phyloP scores from a whole-genome alignment of 1,140 invertebrate genomes.

The Piezodorus guildinii region DNA sequence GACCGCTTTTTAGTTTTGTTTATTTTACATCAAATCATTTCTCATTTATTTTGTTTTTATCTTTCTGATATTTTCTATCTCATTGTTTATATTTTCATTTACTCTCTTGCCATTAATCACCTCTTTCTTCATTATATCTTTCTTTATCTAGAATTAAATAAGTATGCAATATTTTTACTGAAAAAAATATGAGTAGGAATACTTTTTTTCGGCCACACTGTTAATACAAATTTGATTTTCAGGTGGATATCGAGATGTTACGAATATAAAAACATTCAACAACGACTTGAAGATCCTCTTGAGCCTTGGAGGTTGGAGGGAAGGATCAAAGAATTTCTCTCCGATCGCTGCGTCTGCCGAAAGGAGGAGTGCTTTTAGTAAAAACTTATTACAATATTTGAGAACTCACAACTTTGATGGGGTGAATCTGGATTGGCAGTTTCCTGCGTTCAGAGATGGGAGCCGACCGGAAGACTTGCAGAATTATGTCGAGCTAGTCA shows the following conservation, averaged over 20 bases:
- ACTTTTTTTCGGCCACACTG: too few relatives aligned
- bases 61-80: too few relatives aligned
- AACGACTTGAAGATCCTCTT: slow-evolving; percentile 52
- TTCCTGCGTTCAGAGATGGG: slow-evolving; percentile 43
- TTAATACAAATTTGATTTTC: too few relatives aligned
- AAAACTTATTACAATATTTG: slow-evolving; percentile 60
- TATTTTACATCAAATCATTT: too few relatives aligned
- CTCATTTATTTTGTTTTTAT: too few relatives aligned
- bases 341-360: slow-evolving; percentile 59
- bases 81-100: too few relatives aligned
- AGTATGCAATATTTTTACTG: too few relatives aligned
- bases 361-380: slow-evolving; percentile 55
- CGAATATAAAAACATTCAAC: slow-evolving; percentile 1
- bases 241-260: slow-evolving; percentile 17
- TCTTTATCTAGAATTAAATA: too few relatives aligned
- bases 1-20: too few relatives aligned
- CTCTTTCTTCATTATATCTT: too few relatives aligned
- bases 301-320: slow-evolving; percentile 80
- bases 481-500: slow-evolving; percentile 21
- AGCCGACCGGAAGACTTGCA: slow-evolving; percentile 19
- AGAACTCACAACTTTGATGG: slow-evolving; percentile 73
- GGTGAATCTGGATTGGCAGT: slow-evolving; percentile 84
- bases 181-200: too few relatives aligned
- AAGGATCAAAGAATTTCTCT: slow-evolving; percentile 74
- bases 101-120: too few relatives aligned